These are phyloP conservation scores for Delia radicum DNA, from an alignment of 1,140 invertebrate genomes.

Conservation along the genomic window DNA sequence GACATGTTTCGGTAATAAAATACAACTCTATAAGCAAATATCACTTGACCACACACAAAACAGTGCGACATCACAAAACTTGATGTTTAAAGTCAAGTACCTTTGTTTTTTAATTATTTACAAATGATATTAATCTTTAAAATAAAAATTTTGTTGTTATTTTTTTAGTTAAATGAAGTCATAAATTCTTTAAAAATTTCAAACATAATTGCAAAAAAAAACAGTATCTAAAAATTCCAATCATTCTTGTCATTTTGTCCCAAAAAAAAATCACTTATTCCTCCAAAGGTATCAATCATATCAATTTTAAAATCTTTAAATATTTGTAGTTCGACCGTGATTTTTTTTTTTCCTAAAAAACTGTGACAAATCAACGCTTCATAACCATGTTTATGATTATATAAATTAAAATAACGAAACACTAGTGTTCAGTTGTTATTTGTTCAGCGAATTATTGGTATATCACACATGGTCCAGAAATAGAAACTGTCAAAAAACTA, in stretches of 20 bases:
- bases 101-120: neutral
- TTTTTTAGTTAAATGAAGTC: neutral
- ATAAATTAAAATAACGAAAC: neutral
- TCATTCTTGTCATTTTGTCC: neutral
- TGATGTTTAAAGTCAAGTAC: neutral
- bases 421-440: neutral
- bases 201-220: neutral
- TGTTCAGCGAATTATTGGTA: too few species aligned
- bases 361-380: constrained; percentile 22
- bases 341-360: neutral
- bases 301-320: neutral
- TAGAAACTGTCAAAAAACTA: too few species aligned
- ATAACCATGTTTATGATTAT: neutral
- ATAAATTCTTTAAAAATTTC: neutral
- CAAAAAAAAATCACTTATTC: neutral
- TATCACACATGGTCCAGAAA: too few species aligned
- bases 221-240: neutral
- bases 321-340: neutral
- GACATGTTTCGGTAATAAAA: constrained; percentile 19
- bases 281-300: neutral
- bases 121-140: neutral
- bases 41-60: neutral
- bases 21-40: neutral
- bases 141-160: neutral
- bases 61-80: neutral